Evolutionary conservation across 2,113 vertebrate genomes (phyloP), one percentile per base, ranked within the genome.

Genomic region (Pelecanoides urinatrix): DNA sequence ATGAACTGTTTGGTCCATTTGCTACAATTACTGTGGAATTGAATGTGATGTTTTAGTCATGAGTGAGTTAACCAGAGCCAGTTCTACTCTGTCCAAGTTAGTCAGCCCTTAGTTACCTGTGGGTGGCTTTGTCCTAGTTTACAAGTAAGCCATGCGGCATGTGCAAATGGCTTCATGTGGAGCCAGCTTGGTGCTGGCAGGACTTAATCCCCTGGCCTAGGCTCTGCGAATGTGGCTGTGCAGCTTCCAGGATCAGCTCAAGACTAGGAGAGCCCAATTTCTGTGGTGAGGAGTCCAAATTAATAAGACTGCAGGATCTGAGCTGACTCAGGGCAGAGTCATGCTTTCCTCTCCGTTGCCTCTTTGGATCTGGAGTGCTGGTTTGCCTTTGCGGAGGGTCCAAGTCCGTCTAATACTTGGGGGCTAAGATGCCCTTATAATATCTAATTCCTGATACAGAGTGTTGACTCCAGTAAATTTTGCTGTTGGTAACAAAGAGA

Each of bases 121-220:
- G 94, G 90, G 90, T 97, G 93, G 93, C 87, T 96, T 93, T 85
- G 78, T 92, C 93, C 93, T 93, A 78, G 15, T 93, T 96, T 83
- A 66, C 81, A 32, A 92, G 87, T 88, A 90, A 94, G 81, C 84
- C 71, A 16, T 73, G 47, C 53, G 6, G 84, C 81, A 38, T 91
- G 92, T 90, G 52, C 62, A 76, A 56, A 76, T 66, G 71, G 71
- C 90, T 96, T 94, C 22, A 34, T 62, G 70, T 86, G 66, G 62
- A 96, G 90, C 81, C 96, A 95, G 3, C 53, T 49, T 6, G 6
- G 17, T 87, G 85, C 71, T 94, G 93, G 92, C 77, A 82, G 71
- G 66, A 61, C 81, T 38, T 88, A 23, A 67, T 68, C 27, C 53
- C 36, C 62, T 94, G 96, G 90, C 81, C 30, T 45, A 8, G 73